Evolutionary conservation across 1,140 invertebrate species (phyloP).

Genomic region (Panagrolaimus sp.): DNA sequence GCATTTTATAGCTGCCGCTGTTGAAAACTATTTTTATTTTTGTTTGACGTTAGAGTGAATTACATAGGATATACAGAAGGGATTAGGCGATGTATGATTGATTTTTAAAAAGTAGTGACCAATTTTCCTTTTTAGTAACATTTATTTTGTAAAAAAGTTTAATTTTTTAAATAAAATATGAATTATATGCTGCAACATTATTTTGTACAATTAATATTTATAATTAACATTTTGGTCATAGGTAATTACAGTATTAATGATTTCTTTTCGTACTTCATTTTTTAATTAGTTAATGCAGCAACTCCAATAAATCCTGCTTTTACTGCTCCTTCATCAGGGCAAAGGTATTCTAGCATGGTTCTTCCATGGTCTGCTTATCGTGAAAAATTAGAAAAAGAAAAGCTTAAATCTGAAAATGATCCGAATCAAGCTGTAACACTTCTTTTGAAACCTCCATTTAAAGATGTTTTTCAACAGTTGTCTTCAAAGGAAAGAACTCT

Average conservation of each 20-base stretch:
- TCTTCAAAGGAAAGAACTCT: too few species aligned
- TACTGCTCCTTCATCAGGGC: neutral
- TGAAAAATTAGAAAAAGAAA: neutral
- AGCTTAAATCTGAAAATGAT: neutral
- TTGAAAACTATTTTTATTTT: too few species aligned
- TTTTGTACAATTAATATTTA: neutral
- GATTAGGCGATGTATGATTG: too few species aligned
- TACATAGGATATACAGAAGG: too few species aligned
- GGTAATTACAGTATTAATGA: neutral
- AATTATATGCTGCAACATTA: too few species aligned
- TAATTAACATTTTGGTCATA: neutral
- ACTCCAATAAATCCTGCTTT: slow-evolving; percentile 3
- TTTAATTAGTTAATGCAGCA: neutral
- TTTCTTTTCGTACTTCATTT: neutral
- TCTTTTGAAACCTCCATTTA: neutral
- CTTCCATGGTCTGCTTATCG: neutral
- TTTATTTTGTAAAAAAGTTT: too few species aligned
- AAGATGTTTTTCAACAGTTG: neutral
- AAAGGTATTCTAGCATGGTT: neutral
- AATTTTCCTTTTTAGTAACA: too few species aligned
- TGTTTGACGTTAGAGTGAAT: too few species aligned
- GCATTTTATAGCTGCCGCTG: too few species aligned
- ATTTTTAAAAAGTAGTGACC: too few species aligned
- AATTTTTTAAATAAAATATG: too few species aligned
- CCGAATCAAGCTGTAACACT: neutral